Conservation (phyloP, 2,888 invertebrate species). For the Cryptus viduatorius region DNA sequence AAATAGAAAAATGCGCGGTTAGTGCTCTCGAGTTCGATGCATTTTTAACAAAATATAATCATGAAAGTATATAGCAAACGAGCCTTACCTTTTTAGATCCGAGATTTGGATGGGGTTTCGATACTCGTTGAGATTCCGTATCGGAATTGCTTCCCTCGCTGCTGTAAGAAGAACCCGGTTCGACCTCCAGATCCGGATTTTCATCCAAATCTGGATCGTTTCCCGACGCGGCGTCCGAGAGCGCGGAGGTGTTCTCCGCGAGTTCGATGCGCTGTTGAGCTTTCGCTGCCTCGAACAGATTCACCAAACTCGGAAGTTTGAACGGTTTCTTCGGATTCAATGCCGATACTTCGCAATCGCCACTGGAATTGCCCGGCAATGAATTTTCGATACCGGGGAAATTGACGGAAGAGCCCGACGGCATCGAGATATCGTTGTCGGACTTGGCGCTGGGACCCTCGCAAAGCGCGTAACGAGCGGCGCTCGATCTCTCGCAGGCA, state of each 20-base stretch:
- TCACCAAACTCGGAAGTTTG: slow-evolving; percentile 81
- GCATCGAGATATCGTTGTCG: slow-evolving; percentile 51
- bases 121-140: slow-evolving; percentile 80
- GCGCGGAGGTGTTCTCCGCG: slow-evolving; percentile 79
- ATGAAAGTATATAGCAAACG: background rate
- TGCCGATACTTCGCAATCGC: slow-evolving; percentile 64
- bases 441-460: slow-evolving; percentile 18
- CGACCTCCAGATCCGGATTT: slow-evolving; percentile 76
- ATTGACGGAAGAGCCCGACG: slow-evolving; percentile 49
- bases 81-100: slow-evolving; percentile 76
- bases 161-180: slow-evolving; percentile 79
- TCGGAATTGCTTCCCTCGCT: slow-evolving; percentile 82
- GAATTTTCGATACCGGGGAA: slow-evolving; percentile 30
- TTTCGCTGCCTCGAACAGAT: slow-evolving; percentile 78
- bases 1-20: slow-evolving; percentile 52
- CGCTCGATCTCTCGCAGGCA: slow-evolving; percentile 56
- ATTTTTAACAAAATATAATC: no score
- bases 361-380: slow-evolving; percentile 66
- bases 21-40: no score
- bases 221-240: slow-evolving; percentile 74
- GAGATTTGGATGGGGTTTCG: slow-evolving; percentile 56
- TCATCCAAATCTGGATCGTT: slow-evolving; percentile 74
- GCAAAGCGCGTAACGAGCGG: slow-evolving; percentile 56
- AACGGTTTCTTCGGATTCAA: slow-evolving; percentile 75
- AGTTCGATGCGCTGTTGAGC: slow-evolving; percentile 78